These are phyloP conservation scores for Dinomys branickii DNA, from an alignment of 2,113 vertebrate genomes.

Conservation along the genomic window DNA sequence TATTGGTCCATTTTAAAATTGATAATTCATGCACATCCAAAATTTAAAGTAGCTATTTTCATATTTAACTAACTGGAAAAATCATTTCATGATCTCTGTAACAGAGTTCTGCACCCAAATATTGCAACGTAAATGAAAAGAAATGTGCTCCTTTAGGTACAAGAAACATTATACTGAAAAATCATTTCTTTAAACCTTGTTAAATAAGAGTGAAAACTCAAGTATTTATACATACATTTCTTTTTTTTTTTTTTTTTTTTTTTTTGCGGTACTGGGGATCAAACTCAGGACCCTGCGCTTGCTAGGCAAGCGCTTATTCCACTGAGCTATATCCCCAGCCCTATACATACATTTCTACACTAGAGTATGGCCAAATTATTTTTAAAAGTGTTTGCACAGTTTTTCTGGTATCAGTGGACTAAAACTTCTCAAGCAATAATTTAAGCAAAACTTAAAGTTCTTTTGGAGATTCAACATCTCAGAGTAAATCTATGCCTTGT, in stretches of 20 bases:
- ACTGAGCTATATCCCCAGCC: too few relatives aligned
- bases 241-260: too few relatives aligned
- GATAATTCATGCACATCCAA: not conserved
- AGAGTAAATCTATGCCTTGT: not conserved
- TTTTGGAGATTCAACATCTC: not conserved
- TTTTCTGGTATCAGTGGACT: not conserved
- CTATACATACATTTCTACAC: not conserved
- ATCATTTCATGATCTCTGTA: not conserved
- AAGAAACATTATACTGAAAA: not conserved
- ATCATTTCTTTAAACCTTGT: not conserved
- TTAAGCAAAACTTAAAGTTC: not conserved
- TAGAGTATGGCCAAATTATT: not conserved
- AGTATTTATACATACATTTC: not conserved
- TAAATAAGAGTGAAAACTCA: not conserved
- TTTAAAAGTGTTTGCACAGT: not conserved
- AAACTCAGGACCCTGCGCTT: too few relatives aligned
- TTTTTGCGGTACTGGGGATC: too few relatives aligned
- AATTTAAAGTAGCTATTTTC: not conserved
- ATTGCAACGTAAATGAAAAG: not conserved
- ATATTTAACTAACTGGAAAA: not conserved
- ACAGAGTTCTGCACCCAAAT: not conserved
- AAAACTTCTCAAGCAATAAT: not conserved
- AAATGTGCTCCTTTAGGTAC: not conserved
- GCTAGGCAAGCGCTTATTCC: too few relatives aligned
- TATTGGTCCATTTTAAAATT: constrained; percentile 1